Base-by-base conservation (phyloP, 2,797 vertebrate genomes). In the Capromys pilorides region DNA sequence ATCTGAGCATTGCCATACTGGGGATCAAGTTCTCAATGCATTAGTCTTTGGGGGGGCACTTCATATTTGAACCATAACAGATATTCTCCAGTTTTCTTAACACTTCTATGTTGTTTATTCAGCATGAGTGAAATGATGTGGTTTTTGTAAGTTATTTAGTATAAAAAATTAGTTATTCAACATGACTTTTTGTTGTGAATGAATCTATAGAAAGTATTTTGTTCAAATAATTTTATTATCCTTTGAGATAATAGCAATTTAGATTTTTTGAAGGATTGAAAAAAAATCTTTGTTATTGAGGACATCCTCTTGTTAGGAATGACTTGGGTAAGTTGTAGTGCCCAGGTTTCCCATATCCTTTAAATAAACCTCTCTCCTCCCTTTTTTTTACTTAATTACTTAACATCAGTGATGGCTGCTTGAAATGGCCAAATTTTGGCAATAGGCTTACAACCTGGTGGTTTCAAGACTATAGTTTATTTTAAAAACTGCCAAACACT, bases 171-270 rank as follows among this genome's bases (percentile, higher is more conserved):
- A 69, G 39, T 91, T 80, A 80, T 80, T 89, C 64, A 61, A 16
- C 61, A 82, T 73, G 62, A 71, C n/a, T 93, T 95, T 21, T 64
- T 28, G 33, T 89, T 61, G 77, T 49, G n/a, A 75, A 80, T 62
- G 69, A 36, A 6, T 86, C 73, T 79, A 62, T 24, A 91, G 62
- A 57, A 85, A 93, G 33, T 54, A n/a, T 86, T 91, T 88, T 86
- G 4, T 78, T 91, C n/a, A 82, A 54, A 66, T 67, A 16, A 57
- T 45, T 73, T 93, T 31, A 36, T 41, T 82, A 9, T 10, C 41
- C 54, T 62, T 92, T 95, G 59, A 95, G 95, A 85, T 92, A n/a
- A n/a, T n/a, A n/a, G n/a, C n/a, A n/a, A n/a, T 57, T 79, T 83
- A 79, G 28, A 86, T n/a, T 82, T 41, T 91, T 91, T 77, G 5